Base-by-base conservation (phyloP, 1,140 invertebrate genomes). In the Chironomus striatipennis region DNA sequence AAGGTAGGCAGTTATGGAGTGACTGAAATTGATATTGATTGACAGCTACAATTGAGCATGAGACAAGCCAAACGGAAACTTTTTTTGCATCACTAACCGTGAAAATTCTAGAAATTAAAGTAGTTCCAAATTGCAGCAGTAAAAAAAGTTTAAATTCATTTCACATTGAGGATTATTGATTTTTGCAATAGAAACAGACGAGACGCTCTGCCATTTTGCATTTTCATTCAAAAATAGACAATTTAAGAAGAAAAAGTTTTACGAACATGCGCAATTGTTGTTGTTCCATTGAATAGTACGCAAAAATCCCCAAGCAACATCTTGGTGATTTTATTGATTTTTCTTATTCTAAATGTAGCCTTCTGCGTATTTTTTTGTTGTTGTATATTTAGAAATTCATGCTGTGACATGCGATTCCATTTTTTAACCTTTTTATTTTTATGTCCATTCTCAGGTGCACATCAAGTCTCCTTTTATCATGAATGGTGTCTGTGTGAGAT, bases 401-500 rank as follows among this genome's bases (percentile, higher is more conserved):
- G 24, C 24, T 34, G 5, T 34, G 24, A 34, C 24, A 34, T 34
- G 24, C 24, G 24, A 34, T 34, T 34, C 24, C 24, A 34, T 34
- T 34, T 2, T 34, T 34, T 34, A 34, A 34, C 5, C 24, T 34
- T 34, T n/a, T 34, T 34, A 34, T 34, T 34, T 34, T 34, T 5
- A 34, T 34, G 24, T 34, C 24, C 24, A 34, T 34, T 34, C 24
- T 34, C 24, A 34, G 24, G 94, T 96, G 8, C 95, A 98, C 83
- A 87, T 98, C 72, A 91, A 94, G 78, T 96, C 96, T 6, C 88
- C 90, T 74, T 93, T 99, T 80, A 98, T 99, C 78, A 95, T 99
- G 93, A 98, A 99, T 83, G 97, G 97, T 2, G 97, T 98, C 0
- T 98, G 96, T 84, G 96, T 98, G 0, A 86, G 93, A 79, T 98